phyloP scores from a whole-genome alignment of 2,888 invertebrate genomes.

The Clitarchus hookeri region DNA sequence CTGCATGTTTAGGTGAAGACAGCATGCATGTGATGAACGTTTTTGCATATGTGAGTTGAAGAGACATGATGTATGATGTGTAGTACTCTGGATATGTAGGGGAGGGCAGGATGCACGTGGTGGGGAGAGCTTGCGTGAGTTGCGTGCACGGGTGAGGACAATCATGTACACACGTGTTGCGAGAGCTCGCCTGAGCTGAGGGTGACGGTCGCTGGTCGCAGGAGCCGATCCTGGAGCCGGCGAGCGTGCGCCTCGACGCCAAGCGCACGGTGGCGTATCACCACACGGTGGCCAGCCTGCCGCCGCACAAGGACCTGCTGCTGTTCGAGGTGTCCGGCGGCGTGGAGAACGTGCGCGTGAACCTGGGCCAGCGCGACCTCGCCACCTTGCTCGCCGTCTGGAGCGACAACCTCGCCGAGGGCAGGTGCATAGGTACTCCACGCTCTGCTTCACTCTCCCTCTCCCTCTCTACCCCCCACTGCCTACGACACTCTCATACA shows the following conservation, averaged over 20 bases:
- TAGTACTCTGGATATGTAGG: no score
- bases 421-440: slow-evolving; percentile 59
- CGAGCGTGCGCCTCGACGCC: slow-evolving; percentile 71
- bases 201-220: slow-evolving; percentile 44
- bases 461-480: neutral
- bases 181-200: no score
- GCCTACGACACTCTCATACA: neutral
- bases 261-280: slow-evolving; percentile 63
- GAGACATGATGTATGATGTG: no score
- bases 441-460: neutral
- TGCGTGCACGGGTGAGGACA: no score
- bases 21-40: no score
- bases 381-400: slow-evolving; percentile 72
- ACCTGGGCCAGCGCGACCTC: slow-evolving; percentile 75
- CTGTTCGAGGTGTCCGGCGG: slow-evolving; percentile 68
- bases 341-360: slow-evolving; percentile 68
- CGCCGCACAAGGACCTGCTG: slow-evolving; percentile 54
- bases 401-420: slow-evolving; percentile 71
- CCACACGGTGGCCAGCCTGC: slow-evolving; percentile 34
- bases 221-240: slow-evolving; percentile 78
- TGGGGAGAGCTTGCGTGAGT: neutral
- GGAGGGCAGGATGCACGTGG: no score
- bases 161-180: neutral
- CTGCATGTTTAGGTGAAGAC: no score
- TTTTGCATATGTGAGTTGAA: no score